Conservation (phyloP, 2,797 vertebrate species). For the Malacoraja senta region DNA sequence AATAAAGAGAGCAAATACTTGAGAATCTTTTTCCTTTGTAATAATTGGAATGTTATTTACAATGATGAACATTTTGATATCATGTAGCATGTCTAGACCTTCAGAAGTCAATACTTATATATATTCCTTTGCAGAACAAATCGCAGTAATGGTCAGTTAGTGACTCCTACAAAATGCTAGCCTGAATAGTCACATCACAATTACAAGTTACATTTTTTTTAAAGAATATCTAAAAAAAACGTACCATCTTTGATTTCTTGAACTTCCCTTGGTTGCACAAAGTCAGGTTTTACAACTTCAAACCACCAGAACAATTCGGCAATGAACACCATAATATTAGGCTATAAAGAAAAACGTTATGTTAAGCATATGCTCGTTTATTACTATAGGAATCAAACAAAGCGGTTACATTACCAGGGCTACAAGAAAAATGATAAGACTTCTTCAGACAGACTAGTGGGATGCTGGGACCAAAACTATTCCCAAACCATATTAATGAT, state of each 20-base stretch:
- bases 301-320: conserved; percentile 98
- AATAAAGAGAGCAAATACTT: conserved; percentile 20
- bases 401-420: neutral
- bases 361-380: neutral
- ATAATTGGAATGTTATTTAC: neutral
- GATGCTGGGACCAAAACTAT: too few relatives aligned
- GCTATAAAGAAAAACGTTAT: conserved; percentile 53
- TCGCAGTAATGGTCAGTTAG: neutral
- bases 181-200: neutral
- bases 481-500: too few relatives aligned
- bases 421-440: neutral
- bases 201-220: neutral
- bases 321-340: conserved; percentile 85
- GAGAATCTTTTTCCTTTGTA: neutral
- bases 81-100: neutral
- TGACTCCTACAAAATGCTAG: neutral
- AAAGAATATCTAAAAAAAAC: conserved; percentile 31
- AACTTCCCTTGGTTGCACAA: conserved; percentile 81
- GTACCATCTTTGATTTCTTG: conserved; percentile 84
- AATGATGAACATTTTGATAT: neutral
- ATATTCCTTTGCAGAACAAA: neutral
- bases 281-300: conserved; percentile 85
- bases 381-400: neutral
- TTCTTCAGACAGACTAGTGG: too few relatives aligned
- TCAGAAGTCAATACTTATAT: neutral